Conservation (phyloP, 2,888 invertebrate species). For the Cosmopolites sordidus region DNA sequence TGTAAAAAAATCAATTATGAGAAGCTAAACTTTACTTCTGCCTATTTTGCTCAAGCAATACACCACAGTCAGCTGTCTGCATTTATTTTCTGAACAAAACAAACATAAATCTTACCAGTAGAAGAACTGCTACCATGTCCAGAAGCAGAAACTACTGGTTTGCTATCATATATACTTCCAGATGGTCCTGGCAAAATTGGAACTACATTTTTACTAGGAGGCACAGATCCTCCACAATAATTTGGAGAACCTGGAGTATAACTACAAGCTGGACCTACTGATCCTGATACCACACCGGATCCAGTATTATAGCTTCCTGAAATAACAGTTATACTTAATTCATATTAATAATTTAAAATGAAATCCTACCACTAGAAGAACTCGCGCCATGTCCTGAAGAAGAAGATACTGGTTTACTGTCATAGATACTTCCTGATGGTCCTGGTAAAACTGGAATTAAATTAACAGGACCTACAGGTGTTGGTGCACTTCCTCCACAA, state of each 20-base stretch:
- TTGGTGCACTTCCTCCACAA: slow-evolving; percentile 1
- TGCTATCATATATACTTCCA: slow-evolving; percentile 32
- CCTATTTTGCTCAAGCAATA: too few relatives aligned
- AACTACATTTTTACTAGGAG: neutral
- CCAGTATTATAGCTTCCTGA: neutral
- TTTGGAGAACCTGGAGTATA: slow-evolving; percentile 12
- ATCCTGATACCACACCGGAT: neutral
- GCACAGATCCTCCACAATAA: neutral
- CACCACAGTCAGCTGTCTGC: too few relatives aligned
- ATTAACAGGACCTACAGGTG: neutral
- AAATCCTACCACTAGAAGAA: too few relatives aligned
- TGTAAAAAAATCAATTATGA: too few relatives aligned
- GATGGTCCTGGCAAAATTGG: slow-evolving; percentile 30
- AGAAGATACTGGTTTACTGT: slow-evolving; percentile 29
- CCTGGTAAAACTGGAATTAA: slow-evolving; percentile 28
- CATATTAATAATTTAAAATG: too few relatives aligned
- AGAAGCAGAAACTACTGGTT: slow-evolving; percentile 24
- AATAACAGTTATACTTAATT: neutral
- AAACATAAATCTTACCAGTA: too few relatives aligned
- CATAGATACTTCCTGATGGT: slow-evolving; percentile 31
- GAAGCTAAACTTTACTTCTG: too few relatives aligned
- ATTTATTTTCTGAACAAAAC: too few relatives aligned
- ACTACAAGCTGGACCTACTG: slow-evolving; percentile 8
- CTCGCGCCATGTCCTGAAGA: neutral
- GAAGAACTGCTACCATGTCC: neutral